A percentile compares a stretch with the other conserved stretches of the same genome.
These are phyloP conservation scores for Helobdella robusta DNA, from an alignment of 2,888 invertebrate genomes.

Conservation along the genomic window DNA sequence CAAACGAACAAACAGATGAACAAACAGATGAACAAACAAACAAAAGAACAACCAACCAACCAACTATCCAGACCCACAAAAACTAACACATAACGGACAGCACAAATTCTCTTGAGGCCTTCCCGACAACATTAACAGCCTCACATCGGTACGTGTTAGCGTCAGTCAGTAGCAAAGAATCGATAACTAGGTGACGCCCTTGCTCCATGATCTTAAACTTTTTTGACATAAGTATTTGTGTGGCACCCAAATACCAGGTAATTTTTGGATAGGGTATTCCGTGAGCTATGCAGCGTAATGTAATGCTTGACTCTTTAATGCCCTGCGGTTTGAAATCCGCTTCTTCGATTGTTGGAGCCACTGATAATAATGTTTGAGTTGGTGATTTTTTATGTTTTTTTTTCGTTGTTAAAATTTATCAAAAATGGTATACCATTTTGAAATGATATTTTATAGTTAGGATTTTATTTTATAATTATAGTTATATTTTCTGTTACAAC, in stretches of 20 bases:
- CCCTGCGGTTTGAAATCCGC: no score
- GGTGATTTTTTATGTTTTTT: no score
- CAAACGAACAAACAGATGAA: no score
- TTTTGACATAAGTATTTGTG: neutral
- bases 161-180: slow-evolving; percentile 38
- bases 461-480: no score
- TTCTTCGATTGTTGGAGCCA: no score
- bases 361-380: no score
- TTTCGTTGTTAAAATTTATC: no score
- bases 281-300: neutral
- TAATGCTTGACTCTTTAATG: neutral
- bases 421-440: no score
- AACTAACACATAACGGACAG: slow-evolving; percentile 44
- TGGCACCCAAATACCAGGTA: neutral
- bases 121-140: slow-evolving; percentile 52
- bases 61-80: neutral
- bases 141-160: slow-evolving; percentile 48
- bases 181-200: slow-evolving; percentile 41
- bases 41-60: no score
- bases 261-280: neutral
- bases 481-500: no score
- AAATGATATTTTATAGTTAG: no score
- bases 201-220: slow-evolving; percentile 28
- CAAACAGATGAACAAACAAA: no score
- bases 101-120: slow-evolving; percentile 42